Percentiles rank a stretch among this genome's conserved stretches.
These are phyloP conservation scores for Okamejei kenojei DNA, from an alignment of 2,797 vertebrate genomes.

Conservation along the genomic window DNA sequence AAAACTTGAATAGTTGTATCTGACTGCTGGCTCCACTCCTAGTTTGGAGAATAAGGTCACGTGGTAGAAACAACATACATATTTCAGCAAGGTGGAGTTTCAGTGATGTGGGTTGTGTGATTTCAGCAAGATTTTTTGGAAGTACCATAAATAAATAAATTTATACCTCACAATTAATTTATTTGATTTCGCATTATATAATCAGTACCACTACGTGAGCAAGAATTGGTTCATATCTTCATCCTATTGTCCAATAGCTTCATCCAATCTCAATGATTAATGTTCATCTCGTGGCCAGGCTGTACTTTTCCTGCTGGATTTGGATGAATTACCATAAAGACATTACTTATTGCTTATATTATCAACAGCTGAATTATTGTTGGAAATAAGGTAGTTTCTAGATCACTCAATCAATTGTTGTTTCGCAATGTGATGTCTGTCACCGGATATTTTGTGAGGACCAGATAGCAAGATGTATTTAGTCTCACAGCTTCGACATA, in stretches of 20 bases:
- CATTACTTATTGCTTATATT: neutral
- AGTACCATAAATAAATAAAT: neutral
- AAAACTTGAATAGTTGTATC: too few species aligned
- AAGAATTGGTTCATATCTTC: neutral
- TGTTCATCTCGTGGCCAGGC: neutral
- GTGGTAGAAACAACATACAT: neutral
- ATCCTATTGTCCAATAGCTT: too few species aligned
- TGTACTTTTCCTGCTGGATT: conserved; percentile 1
- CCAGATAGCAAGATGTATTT: neutral
- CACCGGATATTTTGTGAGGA: neutral
- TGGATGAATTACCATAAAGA: neutral
- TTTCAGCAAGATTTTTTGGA: conserved; percentile 4
- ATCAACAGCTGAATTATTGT: neutral
- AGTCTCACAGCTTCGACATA: neutral
- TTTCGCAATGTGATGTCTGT: neutral
- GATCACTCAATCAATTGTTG: neutral
- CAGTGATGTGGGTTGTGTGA: neutral
- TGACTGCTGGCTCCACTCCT: neutral
- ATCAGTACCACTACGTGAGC: neutral
- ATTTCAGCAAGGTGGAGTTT: neutral
- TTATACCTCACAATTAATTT: neutral
- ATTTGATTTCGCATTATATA: conserved; percentile 14
- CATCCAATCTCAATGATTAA: too few species aligned
- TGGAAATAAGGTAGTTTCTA: neutral
- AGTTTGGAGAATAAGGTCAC: neutral